phyloP scores from a whole-genome alignment of 1,140 invertebrate genomes.

The Aphaenogaster rudis region DNA sequence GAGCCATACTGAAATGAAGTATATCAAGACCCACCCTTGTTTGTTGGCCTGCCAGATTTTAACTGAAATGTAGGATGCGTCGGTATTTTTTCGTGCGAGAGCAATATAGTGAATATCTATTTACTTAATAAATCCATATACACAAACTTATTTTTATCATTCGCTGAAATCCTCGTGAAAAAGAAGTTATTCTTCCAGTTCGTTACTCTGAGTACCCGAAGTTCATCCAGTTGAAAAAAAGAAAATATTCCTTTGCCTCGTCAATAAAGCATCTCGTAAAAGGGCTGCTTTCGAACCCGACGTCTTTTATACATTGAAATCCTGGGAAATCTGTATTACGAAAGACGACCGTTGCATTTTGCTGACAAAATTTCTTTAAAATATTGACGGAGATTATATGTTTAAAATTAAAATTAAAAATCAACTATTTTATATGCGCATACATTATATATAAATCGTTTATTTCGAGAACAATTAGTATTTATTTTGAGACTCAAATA shows the following conservation, averaged over 20 bases:
- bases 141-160: constrained; percentile 19
- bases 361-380: constrained; percentile 16
- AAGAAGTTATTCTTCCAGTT: constrained; percentile 29
- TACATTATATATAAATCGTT: background rate
- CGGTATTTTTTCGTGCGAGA: background rate
- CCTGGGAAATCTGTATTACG: constrained; percentile 26
- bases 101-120: constrained; percentile 15
- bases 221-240: background rate
- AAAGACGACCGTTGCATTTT: background rate
- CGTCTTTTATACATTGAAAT: constrained; percentile 49
- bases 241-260: constrained; percentile 25
- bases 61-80: constrained; percentile 12
- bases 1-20: background rate
- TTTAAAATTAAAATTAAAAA: constrained; percentile 9
- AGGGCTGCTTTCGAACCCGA: background rate
- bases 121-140: constrained; percentile 16
- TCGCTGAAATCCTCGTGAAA: constrained; percentile 6
- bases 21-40: background rate
- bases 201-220: constrained; percentile 37
- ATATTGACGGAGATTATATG: background rate
- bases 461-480: background rate
- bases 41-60: background rate
- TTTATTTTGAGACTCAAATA: background rate
- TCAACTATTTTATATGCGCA: background rate
- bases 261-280: constrained; percentile 48